Conservation (phyloP, 2,888 invertebrate species). For the Epinotia brunnichana region DNA sequence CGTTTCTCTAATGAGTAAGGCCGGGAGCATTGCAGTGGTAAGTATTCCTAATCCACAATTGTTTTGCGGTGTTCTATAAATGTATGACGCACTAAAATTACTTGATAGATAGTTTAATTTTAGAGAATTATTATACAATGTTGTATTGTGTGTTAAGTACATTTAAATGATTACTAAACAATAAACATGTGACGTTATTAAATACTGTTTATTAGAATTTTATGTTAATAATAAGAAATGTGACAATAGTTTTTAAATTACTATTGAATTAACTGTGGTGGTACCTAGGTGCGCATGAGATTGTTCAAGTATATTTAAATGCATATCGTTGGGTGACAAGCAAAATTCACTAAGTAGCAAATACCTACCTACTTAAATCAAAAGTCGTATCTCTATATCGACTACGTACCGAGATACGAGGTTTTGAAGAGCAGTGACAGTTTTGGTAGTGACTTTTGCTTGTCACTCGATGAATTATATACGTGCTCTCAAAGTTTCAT, state of each 20-base stretch:
- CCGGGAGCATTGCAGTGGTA: too few species aligned
- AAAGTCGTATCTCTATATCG: too few species aligned
- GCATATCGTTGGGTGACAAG: too few species aligned
- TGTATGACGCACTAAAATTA: slow-evolving; percentile 29
- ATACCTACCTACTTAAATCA: too few species aligned
- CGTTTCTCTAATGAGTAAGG: not conserved
- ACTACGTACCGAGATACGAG: too few species aligned
- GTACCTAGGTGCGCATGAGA: slow-evolving; percentile 46
- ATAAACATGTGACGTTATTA: slow-evolving; percentile 29
- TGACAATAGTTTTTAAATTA: slow-evolving; percentile 61
- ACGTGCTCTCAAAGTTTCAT: not conserved
- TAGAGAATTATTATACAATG: slow-evolving; percentile 53
- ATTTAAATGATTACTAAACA: slow-evolving; percentile 50
- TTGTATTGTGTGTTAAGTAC: slow-evolving; percentile 54
- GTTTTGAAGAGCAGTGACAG: too few species aligned
- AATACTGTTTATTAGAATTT: slow-evolving; percentile 38
- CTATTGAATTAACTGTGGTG: slow-evolving; percentile 52
- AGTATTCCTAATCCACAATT: not conserved
- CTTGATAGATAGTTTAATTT: slow-evolving; percentile 46
- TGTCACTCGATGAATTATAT: too few species aligned
- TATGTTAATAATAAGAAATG: slow-evolving; percentile 49
- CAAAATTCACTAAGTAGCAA: too few species aligned
- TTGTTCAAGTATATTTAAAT: slow-evolving; percentile 23
- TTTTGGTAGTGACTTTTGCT: too few species aligned
- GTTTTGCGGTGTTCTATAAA: slow-evolving; percentile 6